phyloP scores from a whole-genome alignment of 2,113 vertebrate species.

The Zingel zingel region DNA sequence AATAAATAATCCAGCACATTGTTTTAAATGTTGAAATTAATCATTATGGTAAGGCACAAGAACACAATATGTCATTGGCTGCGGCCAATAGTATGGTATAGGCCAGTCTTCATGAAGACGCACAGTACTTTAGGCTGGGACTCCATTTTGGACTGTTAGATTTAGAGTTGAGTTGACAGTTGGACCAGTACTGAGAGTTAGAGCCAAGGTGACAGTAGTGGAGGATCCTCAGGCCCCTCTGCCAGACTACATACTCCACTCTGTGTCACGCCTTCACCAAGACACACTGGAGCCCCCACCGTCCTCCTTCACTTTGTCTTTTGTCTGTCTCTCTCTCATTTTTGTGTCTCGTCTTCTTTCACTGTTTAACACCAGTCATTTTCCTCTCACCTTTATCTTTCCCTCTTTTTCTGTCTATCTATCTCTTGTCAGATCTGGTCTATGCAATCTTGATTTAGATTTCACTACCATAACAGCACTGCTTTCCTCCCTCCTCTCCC shows the following conservation, averaged over 20 bases:
- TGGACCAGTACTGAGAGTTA: conserved; percentile 64
- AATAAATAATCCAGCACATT: conserved; percentile 57
- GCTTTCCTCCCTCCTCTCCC: neutral
- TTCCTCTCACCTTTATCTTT: conserved; percentile 12
- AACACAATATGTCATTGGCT: neutral
- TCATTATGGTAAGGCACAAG: conserved; percentile 1
- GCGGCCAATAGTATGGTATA: conserved; percentile 16
- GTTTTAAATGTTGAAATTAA: conserved; percentile 31
- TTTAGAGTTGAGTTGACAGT: conserved; percentile 74
- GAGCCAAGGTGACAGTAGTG: conserved; percentile 76
- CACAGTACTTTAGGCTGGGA: conserved; percentile 52
- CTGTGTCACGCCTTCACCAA: conserved; percentile 68
- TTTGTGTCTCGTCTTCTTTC: conserved; percentile 34
- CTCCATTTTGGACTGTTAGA: conserved; percentile 64
- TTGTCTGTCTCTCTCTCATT: conserved; percentile 53
- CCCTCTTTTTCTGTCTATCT: conserved; percentile 30
- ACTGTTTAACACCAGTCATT: conserved; percentile 18
- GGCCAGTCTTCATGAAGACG: conserved; percentile 31
- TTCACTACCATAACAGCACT: conserved; percentile 14
- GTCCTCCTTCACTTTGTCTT: conserved; percentile 58
- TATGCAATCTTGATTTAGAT: conserved; percentile 49
- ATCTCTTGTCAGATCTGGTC: conserved; percentile 34
- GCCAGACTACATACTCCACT: conserved; percentile 74
- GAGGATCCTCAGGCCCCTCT: conserved; percentile 76
- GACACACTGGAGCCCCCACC: conserved; percentile 53